Evolutionary conservation across 2,113 vertebrate species (phyloP), one percentile per base, ranked within the genome.

Genomic region (Malurus melanocephalus): DNA sequence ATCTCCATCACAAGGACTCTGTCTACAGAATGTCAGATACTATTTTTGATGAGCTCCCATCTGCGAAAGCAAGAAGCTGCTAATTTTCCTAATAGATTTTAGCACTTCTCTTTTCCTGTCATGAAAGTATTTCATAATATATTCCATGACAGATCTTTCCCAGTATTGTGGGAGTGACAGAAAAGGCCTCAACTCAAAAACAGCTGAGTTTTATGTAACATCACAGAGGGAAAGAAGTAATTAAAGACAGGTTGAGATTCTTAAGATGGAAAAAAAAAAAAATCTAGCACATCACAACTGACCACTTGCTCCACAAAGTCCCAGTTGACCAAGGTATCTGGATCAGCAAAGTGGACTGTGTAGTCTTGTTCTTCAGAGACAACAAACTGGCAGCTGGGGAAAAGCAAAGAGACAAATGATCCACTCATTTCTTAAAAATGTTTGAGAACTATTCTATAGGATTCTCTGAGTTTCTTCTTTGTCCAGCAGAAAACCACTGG

Each of bases 301-400:
- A 99, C 99, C 98, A 99, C 99, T 98, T 99, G 99, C 96, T 99
- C 98, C 97, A 99, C 99, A 96, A 98, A 99, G 97, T 99, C 99
- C 99, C 99, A 99, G 97, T 98, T 99, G 96, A 99, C 99, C 97
- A 99, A 97, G 43, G 98, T 99, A 96, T 99, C 99, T 86, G 99
- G 99, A 97, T 99, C 99, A 96, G 98, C 98, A 97, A 99, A 99
- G 96, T 99, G 98, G 95, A 98, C 98, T 94, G 98, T 98, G 96
- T 99, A 99, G 97, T 99, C 99, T 96, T 99, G 98, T 92, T 99
- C 98, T 96, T 99, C 99, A 88, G 97, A 98, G 92, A 99, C 99
- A 95, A 99, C 98, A 98, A 99, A 99, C 94, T 99, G 99, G 98
- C 99, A 99, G 96, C 99, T 99, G 89, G 60, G 91, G 83, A 92